Conservation (phyloP, 1,140 invertebrate genomes). For the Lordiphosa collinella region DNA sequence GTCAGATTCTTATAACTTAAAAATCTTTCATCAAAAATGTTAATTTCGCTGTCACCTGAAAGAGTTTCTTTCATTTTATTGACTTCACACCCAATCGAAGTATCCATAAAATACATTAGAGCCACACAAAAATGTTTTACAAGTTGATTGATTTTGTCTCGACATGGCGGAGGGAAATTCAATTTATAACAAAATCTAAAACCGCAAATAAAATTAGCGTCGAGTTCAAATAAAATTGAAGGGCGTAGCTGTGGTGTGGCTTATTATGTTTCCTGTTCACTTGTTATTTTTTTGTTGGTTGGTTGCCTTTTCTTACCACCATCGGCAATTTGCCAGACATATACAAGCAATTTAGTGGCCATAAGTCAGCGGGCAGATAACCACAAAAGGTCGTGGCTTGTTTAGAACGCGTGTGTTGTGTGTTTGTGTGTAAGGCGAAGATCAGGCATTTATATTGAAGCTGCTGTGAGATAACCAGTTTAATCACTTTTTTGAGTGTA, state of each 20-base stretch:
- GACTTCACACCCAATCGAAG: constrained; percentile 42
- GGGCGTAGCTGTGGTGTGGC: constrained; percentile 55
- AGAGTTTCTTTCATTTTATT: constrained; percentile 26
- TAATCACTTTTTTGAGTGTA: constrained; percentile 34
- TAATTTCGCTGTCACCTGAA: background rate
- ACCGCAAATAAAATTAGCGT: constrained; percentile 67
- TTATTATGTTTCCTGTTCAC: constrained; percentile 59
- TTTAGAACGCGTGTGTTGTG: constrained; percentile 45
- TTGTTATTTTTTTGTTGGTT: constrained; percentile 23
- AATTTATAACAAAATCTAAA: constrained; percentile 68
- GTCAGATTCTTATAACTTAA: too few species aligned
- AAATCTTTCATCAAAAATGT: too few species aligned
- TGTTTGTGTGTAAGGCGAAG: constrained; percentile 38
- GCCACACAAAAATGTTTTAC: constrained; percentile 31
- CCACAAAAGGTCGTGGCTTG: constrained; percentile 35
- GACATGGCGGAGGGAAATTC: constrained; percentile 41
- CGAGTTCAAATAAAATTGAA: constrained; percentile 49
- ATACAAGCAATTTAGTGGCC: constrained; percentile 57
- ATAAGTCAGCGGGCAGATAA: constrained; percentile 33
- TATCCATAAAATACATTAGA: constrained; percentile 55
- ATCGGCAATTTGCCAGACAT: constrained; percentile 11
- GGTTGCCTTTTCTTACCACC: constrained; percentile 2
- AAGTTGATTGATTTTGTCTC: constrained; percentile 60
- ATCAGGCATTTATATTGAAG: constrained; percentile 12
- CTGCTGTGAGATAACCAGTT: constrained; percentile 44